Conservation (phyloP, 2,797 vertebrate species). For the Pseudomugil gertrudae region DNA sequence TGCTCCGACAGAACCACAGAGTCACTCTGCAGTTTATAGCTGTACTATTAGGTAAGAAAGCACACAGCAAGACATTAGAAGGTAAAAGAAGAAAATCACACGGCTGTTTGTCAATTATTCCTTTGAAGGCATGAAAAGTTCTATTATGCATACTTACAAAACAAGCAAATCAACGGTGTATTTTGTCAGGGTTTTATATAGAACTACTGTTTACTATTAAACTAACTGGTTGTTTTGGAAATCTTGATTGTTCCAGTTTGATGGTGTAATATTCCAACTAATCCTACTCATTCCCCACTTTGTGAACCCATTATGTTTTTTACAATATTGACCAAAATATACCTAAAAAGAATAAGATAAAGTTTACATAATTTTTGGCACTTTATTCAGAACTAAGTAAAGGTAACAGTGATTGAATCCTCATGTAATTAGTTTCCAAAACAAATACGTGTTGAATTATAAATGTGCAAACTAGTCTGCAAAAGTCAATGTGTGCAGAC, state of each 20-base stretch:
- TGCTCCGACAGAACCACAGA: conserved; percentile 84
- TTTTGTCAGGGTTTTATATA: not conserved
- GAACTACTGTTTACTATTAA: not conserved
- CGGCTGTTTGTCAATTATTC: not conserved
- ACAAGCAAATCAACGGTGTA: not conserved
- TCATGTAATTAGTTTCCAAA: not conserved
- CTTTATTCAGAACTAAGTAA: too few species aligned
- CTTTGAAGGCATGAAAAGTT: not conserved
- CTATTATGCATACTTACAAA: not conserved
- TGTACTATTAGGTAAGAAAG: conserved; percentile 86
- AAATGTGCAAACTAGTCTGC: not conserved
- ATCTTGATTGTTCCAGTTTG: conserved; percentile 7
- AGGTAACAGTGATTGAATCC: too few species aligned
- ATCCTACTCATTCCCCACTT: conserved; percentile 6
- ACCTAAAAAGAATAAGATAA: too few species aligned
- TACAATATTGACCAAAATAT: not conserved
- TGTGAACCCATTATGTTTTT: conserved; percentile 4
- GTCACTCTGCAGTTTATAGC: conserved; percentile 81
- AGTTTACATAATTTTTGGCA: too few species aligned
- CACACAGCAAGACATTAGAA: not conserved
- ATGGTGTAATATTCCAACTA: not conserved
- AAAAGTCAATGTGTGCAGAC: not conserved
- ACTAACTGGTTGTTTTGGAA: not conserved
- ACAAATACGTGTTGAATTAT: not conserved
- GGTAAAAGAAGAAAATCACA: not conserved